A percentile compares a stretch with the other conserved stretches of the same genome.
Evolutionary conservation across 2,888 invertebrate species (phyloP).

Genomic region (Phyto melanocephala): DNA sequence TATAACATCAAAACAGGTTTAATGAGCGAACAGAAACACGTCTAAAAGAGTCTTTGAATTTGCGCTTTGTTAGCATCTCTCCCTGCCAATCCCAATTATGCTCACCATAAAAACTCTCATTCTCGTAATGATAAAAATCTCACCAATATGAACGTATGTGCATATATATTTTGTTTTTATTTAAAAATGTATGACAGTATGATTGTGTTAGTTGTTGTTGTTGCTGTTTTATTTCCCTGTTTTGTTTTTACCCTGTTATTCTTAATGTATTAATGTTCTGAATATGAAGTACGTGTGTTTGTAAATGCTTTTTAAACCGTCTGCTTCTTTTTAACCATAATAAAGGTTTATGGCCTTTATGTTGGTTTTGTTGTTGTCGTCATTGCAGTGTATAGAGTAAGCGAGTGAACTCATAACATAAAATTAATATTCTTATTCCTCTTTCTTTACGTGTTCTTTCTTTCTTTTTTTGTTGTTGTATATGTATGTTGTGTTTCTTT

Average conservation of each 20-base stretch:
- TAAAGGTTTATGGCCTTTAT: constrained; percentile 62
- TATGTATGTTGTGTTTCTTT: background rate
- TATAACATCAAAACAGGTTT: constrained; percentile 41
- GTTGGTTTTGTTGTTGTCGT: background rate
- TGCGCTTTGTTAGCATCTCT: background rate
- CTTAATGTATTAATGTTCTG: constrained; percentile 20
- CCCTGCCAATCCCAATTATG: background rate
- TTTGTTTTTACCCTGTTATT: constrained; percentile 57
- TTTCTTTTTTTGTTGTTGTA: background rate
- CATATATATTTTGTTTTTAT: background rate
- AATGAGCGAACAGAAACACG: constrained; percentile 18
- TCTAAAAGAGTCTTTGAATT: background rate
- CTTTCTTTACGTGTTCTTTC: constrained; percentile 25
- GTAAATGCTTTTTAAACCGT: background rate
- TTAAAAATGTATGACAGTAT: constrained; percentile 8
- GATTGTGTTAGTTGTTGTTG: background rate
- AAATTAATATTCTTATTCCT: constrained; percentile 48
- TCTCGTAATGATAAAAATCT: constrained; percentile 35
- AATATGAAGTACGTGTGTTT: background rate
- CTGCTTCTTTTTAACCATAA: constrained; percentile 51
- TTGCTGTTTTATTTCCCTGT: constrained; percentile 37
- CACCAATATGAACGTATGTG: background rate
- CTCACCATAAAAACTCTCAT: background rate
- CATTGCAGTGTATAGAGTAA: background rate
- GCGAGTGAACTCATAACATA: constrained; percentile 34